phyloP scores from a whole-genome alignment of 2,888 invertebrate genomes.

The Spicauda simplicius region DNA sequence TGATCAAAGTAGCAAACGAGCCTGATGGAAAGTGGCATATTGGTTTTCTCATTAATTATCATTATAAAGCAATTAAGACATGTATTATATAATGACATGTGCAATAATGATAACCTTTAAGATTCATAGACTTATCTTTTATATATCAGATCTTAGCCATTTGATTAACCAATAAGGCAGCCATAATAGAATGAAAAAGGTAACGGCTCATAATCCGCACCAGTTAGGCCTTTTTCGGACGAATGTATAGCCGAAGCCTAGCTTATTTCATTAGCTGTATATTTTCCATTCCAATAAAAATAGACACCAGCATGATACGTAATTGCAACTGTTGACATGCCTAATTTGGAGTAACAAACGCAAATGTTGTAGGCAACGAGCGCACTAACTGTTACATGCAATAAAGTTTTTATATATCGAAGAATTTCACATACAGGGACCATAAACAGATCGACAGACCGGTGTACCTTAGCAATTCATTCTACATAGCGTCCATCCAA shows the following conservation, averaged over 20 bases:
- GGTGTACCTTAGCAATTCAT: conserved; percentile 53
- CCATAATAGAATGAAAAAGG: background rate
- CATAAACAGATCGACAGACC: conserved; percentile 18
- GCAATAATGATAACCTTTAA: too few species aligned
- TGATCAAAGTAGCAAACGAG: too few species aligned
- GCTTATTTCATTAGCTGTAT: conserved; percentile 12
- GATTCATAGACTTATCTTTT: background rate
- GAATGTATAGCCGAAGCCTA: background rate
- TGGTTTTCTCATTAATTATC: too few species aligned
- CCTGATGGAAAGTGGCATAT: too few species aligned
- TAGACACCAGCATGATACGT: conserved; percentile 25
- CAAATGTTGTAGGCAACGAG: conserved; percentile 24
- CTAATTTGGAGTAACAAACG: conserved; percentile 28
- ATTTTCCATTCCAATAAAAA: conserved; percentile 21
- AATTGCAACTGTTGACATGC: conserved; percentile 32
- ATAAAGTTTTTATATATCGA: conserved; percentile 30
- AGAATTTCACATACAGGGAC: conserved; percentile 26
- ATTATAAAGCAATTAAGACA: too few species aligned
- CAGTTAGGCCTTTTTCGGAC: conserved; percentile 7
- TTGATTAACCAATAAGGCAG: background rate
- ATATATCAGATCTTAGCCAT: background rate
- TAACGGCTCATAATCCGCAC: background rate
- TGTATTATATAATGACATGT: too few species aligned
- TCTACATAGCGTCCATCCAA: conserved; percentile 49
- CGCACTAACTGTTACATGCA: conserved; percentile 31